Percentiles rank a stretch among this genome's conserved stretches.
Evolutionary conservation across 2,888 invertebrate species (phyloP).

Genomic region (Escarpia spicata): DNA sequence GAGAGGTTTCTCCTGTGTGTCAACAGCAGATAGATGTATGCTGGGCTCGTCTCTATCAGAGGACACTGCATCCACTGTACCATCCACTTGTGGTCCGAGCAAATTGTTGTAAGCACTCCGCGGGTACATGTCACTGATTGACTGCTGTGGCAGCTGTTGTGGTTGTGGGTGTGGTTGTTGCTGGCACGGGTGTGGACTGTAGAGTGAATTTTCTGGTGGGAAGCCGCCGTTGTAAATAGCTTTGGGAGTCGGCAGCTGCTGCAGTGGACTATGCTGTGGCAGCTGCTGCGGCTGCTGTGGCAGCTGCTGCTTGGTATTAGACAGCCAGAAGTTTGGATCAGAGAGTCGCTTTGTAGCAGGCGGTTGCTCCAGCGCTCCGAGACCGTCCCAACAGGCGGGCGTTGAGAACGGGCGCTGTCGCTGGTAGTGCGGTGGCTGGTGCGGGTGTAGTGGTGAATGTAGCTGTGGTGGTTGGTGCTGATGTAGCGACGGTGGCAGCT

Average conservation of each 20-base stretch:
- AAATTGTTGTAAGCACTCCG: neutral
- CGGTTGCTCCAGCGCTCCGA: neutral
- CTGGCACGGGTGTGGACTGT: neutral
- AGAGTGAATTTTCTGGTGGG: neutral
- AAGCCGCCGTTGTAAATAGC: slow-evolving; percentile 18
- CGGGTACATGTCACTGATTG: neutral
- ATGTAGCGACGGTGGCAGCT: neutral
- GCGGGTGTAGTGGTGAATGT: neutral
- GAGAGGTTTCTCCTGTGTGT: slow-evolving; percentile 31
- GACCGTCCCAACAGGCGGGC: neutral
- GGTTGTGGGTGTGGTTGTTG: neutral
- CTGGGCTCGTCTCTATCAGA: slow-evolving; percentile 47
- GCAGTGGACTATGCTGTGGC: slow-evolving; percentile 17
- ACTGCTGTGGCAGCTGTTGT: neutral
- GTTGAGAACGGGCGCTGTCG: neutral
- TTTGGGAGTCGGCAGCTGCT: neutral
- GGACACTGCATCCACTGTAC: slow-evolving; percentile 39
- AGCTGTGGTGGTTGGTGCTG: slow-evolving; percentile 8
- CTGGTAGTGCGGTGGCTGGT: slow-evolving; percentile 1
- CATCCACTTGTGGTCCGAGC: slow-evolving; percentile 24
- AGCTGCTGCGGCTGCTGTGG: slow-evolving; percentile 8
- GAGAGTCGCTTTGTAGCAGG: neutral
- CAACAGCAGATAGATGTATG: slow-evolving; percentile 43
- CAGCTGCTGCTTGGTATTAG: slow-evolving; percentile 4
- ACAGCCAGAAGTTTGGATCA: neutral